These are phyloP conservation scores for Osmerus mordax DNA, from an alignment of 2,113 vertebrate genomes.

Conservation along the genomic window DNA sequence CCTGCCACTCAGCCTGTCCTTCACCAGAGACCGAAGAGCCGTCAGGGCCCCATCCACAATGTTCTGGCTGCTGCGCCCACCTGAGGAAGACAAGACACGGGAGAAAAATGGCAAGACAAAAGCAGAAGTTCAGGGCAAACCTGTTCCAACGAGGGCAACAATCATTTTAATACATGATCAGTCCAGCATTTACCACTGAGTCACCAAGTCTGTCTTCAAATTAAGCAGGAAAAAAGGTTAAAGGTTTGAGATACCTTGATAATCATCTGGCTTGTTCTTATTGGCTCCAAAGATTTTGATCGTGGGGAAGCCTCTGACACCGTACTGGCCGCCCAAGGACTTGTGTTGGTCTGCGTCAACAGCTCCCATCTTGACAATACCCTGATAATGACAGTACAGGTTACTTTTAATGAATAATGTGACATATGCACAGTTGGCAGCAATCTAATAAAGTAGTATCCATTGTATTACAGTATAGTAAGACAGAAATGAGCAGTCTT, in stretches of 20 bases:
- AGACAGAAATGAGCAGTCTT: background rate
- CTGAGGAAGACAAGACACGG: conserved; percentile 56
- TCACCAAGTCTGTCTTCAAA: background rate
- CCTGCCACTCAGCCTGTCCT: conserved; percentile 82
- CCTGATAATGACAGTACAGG: conserved; percentile 63
- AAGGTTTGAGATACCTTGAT: conserved; percentile 77
- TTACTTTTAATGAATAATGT: too few relatives aligned
- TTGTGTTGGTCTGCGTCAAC: conserved; percentile 93
- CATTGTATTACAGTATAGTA: too few relatives aligned
- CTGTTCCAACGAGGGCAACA: background rate
- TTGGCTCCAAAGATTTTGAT: conserved; percentile 96
- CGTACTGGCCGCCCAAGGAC: conserved; percentile 88
- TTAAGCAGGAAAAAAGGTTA: background rate
- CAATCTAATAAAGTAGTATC: too few relatives aligned
- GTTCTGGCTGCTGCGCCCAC: conserved; percentile 86
- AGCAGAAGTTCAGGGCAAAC: background rate
- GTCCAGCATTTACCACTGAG: background rate
- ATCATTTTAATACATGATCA: background rate
- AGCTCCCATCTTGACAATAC: conserved; percentile 91
- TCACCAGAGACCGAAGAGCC: conserved; percentile 81
- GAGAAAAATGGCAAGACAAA: background rate
- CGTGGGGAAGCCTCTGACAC: conserved; percentile 90
- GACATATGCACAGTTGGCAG: too few relatives aligned
- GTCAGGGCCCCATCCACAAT: conserved; percentile 87
- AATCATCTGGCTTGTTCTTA: conserved; percentile 93